Evolutionary conservation across 2,113 vertebrate species (phyloP), one percentile per base, ranked within the genome.

Genomic region (Macheiramphus alcinus): DNA sequence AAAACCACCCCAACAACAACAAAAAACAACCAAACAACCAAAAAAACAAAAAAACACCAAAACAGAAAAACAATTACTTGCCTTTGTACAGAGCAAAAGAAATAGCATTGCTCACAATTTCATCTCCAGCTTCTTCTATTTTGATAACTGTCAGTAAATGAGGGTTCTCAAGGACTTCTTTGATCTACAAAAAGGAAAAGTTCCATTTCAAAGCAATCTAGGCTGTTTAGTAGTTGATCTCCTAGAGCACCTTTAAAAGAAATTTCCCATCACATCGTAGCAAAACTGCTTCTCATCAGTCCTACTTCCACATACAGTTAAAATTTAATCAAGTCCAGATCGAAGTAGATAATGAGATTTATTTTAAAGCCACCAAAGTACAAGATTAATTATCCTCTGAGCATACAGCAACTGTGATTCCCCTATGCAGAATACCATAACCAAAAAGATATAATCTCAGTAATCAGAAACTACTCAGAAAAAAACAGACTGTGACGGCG

Each of bases 71-170:
- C 16, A 62, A 80, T 36, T 38, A 95, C 97, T 97, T 90, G 98
- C 98, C 98, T 98, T 98, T 98, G 80, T 98, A 98, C 19, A 98
- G 93, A 2, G 98, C 98, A 31, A 97, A 98, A 78, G 97, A 98
- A 68, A 98, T 98, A 17, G 98, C 98, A 11, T 98, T 98, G 98
- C 98, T 98, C 93, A 98, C 98, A 19, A 98, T 98, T 82, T 98
- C 98, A 38, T 98, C 98, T 67, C 98, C 98, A 66, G 98, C 98
- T 91, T 98, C 98, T 90, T 98, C 98, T 93, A 98, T 98, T 94
- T 98, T 98, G 88, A 98, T 98, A 65, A 98, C 96, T 62, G 98
- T 98, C 75, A 98, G 62, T 29, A 98, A 97, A 95, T 98, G 98
- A 58, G 98, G 95, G 70, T 95, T 98, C 91, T 98, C 98, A 18